Percentiles rank a stretch among this genome's conserved stretches.
phyloP scores from a whole-genome alignment of 1,140 invertebrate species.

The Halictus rubicundus region DNA sequence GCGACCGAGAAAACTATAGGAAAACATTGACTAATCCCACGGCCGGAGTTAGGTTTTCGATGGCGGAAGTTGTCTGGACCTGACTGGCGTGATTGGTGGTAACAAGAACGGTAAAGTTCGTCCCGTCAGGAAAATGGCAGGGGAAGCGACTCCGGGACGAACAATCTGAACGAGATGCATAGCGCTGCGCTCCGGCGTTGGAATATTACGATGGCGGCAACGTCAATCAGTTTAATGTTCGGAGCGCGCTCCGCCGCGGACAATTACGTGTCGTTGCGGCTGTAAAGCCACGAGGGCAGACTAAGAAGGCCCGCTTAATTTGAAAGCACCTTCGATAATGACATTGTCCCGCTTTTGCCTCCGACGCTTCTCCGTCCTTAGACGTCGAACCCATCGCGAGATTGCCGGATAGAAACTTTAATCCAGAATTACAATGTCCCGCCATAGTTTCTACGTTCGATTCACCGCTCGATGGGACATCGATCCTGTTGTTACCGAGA shows the following conservation, averaged over 20 bases:
- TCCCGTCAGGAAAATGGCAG: not conserved
- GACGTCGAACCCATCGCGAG: conserved; percentile 66
- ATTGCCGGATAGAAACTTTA: conserved; percentile 73
- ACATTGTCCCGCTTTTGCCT: conserved; percentile 55
- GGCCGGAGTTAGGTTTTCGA: not conserved
- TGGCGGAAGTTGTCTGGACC: not conserved
- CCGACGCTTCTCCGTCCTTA: conserved; percentile 7
- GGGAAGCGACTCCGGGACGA: not conserved
- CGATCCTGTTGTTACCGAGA: not conserved
- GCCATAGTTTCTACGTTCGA: too few relatives aligned
- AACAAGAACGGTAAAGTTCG: not conserved
- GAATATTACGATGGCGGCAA: conserved; percentile 39
- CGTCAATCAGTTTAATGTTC: conserved; percentile 58
- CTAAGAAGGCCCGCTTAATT: conserved; percentile 71
- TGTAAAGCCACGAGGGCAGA: conserved; percentile 53
- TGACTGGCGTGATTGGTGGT: not conserved
- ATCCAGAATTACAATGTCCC: conserved; percentile 72
- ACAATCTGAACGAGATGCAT: conserved; percentile 2
- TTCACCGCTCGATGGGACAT: not conserved
- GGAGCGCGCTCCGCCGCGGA: conserved; percentile 63
- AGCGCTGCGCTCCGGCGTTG: not conserved
- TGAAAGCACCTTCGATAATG: conserved; percentile 72
- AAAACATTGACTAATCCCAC: not conserved
- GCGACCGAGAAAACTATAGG: not conserved
- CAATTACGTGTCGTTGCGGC: conserved; percentile 65